These are phyloP conservation scores for Rhinichthys klamathensis DNA, from an alignment of 2,113 vertebrate species.

Conservation along the genomic window DNA sequence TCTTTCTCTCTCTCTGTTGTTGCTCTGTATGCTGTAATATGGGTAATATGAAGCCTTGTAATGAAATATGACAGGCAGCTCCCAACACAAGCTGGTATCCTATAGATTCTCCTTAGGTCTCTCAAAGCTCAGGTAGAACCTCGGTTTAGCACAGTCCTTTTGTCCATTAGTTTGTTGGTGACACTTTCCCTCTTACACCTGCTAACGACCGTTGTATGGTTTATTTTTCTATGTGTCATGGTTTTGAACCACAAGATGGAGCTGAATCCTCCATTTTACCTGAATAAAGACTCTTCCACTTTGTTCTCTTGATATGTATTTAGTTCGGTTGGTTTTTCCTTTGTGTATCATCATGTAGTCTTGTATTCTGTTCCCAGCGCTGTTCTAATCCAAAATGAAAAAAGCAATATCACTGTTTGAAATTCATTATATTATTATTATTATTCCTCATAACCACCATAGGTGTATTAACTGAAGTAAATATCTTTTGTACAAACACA, in stretches of 20 bases:
- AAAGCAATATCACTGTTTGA: conserved; percentile 97
- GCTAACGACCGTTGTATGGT: conserved; percentile 46
- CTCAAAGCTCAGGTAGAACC: conserved; percentile 65
- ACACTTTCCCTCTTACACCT: conserved; percentile 45
- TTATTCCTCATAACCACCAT: conserved; percentile 91
- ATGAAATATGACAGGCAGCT: conserved; percentile 30
- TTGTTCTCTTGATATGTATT: conserved; percentile 50
- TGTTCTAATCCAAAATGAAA: conserved; percentile 91
- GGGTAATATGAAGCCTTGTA: conserved; percentile 29
- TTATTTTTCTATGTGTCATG: conserved; percentile 57
- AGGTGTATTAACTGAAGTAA: conserved; percentile 97
- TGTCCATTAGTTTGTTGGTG: conserved; percentile 20
- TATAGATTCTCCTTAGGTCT: conserved; percentile 44
- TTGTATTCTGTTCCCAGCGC: conserved; percentile 83
- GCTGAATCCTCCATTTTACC: conserved; percentile 50
- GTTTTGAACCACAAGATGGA: conserved; percentile 45
- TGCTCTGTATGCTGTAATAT: conserved; percentile 41
- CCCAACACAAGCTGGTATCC: conserved; percentile 34
- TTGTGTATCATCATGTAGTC: conserved; percentile 75
- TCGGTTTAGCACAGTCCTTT: conserved; percentile 46
- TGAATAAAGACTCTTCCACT: conserved; percentile 53
- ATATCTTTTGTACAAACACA: conserved; percentile 97
- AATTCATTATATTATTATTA: conserved; percentile 74
- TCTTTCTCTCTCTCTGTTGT: conserved; percentile 23
- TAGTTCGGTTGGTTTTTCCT: conserved; percentile 43